Evolutionary conservation across 2,888 invertebrate species (phyloP).

Genomic region (Diarsia rubi): DNA sequence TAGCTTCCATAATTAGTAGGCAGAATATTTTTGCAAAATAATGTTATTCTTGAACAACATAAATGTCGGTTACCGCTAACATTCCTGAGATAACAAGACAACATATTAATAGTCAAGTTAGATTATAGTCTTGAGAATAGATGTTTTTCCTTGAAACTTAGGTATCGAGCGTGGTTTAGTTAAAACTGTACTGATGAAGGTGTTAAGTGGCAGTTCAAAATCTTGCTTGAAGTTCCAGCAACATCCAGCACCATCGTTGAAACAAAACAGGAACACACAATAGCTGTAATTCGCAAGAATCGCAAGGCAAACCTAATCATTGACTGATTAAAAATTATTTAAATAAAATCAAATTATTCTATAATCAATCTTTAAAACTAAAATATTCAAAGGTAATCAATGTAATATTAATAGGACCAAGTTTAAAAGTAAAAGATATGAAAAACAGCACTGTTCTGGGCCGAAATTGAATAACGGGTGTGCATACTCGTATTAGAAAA

Average conservation of each 20-base stretch:
- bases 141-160: constrained; percentile 13
- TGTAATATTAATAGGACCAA: too few relatives aligned
- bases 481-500: neutral
- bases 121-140: constrained; percentile 13
- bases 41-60: constrained; percentile 23
- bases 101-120: constrained; percentile 26
- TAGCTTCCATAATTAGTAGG: neutral
- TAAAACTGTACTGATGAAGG: neutral
- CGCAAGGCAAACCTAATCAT: neutral
- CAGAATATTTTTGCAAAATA: constrained; percentile 20
- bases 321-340: too few relatives aligned
- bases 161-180: neutral
- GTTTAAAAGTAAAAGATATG: too few relatives aligned
- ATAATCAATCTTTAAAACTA: too few relatives aligned
- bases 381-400: too few relatives aligned
- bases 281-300: neutral
- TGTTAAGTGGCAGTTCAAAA: neutral
- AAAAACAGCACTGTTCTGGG: neutral
- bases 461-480: neutral
- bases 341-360: too few relatives aligned
- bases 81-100: constrained; percentile 13
- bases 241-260: too few relatives aligned
- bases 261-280: neutral
- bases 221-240: neutral
- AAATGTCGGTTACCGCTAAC: constrained; percentile 31